phyloP scores from a whole-genome alignment of 2,113 vertebrate genomes.

The Tupaia chinensis region DNA sequence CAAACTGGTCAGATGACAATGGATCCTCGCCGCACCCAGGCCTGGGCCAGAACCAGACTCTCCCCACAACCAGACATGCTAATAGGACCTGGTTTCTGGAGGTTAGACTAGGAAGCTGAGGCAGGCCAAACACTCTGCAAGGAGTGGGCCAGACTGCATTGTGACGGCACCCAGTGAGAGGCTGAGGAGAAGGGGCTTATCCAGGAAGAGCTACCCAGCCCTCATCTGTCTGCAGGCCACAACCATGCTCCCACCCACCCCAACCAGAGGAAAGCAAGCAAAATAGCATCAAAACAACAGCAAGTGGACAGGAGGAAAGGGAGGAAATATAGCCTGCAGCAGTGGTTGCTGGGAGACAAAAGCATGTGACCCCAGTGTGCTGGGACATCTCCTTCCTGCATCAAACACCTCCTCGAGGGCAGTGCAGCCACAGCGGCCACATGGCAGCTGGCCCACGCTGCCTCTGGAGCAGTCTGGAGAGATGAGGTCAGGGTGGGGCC shows the following conservation, averaged over 20 bases:
- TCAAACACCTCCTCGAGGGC: conserved; percentile 17
- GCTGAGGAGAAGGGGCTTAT: neutral
- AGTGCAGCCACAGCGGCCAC: neutral
- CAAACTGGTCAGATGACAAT: neutral
- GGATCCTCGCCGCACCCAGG: neutral
- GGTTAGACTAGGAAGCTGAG: neutral
- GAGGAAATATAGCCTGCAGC: conserved; percentile 41
- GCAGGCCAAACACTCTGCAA: neutral
- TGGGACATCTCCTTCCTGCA: conserved; percentile 52
- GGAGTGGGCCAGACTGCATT: neutral
- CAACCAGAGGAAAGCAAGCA: conserved; percentile 64
- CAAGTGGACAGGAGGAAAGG: neutral
- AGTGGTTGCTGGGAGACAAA: conserved; percentile 66
- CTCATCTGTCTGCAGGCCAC: neutral
- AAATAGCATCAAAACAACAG: neutral
- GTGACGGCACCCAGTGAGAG: neutral
- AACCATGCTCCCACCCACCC: neutral
- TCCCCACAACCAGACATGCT: neutral
- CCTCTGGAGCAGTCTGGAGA: conserved; percentile 29
- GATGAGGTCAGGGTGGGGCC: neutral
- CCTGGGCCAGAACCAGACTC: neutral
- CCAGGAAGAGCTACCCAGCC: neutral
- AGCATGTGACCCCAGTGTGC: conserved; percentile 46
- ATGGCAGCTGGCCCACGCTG: neutral
- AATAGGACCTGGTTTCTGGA: neutral